A percentile compares a stretch with the other conserved stretches of the same genome.
phyloP scores from a whole-genome alignment of 2,888 invertebrate species.

The Tachystola acroxantha region DNA sequence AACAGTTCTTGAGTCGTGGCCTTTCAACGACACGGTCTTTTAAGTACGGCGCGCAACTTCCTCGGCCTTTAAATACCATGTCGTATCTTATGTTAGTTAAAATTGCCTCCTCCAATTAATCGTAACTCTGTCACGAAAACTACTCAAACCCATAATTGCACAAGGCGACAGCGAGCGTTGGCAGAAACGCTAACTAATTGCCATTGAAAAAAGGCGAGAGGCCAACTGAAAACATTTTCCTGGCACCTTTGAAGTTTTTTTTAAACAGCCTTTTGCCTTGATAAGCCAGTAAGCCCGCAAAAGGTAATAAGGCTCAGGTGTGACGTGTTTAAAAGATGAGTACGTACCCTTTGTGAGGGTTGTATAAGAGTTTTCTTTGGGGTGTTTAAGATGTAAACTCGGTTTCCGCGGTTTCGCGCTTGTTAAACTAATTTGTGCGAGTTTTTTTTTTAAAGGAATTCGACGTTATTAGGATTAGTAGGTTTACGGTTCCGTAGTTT shows the following conservation, averaged over 20 bases:
- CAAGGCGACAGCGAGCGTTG: slow-evolving; percentile 60
- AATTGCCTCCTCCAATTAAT: slow-evolving; percentile 24
- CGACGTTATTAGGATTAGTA: no score
- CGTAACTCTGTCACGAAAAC: slow-evolving; percentile 22
- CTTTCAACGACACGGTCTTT: no score
- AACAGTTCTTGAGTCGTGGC: no score
- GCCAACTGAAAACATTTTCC: slow-evolving; percentile 71
- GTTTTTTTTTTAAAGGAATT: not conserved
- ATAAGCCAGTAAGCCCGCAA: slow-evolving; percentile 64
- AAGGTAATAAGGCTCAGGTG: slow-evolving; percentile 16
- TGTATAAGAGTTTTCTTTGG: slow-evolving; percentile 42
- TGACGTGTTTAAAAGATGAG: slow-evolving; percentile 37
- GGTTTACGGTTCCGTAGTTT: no score
- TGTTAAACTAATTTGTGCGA: slow-evolving; percentile 8
- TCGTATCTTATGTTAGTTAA: no score
- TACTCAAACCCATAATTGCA: slow-evolving; percentile 65
- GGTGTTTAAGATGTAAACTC: slow-evolving; percentile 2
- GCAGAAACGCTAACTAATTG: slow-evolving; percentile 75
- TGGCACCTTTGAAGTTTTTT: slow-evolving; percentile 69
- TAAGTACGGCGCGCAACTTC: no score
- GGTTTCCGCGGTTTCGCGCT: slow-evolving; percentile 6
- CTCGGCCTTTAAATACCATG: no score
- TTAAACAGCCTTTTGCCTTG: slow-evolving; percentile 54
- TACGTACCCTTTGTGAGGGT: slow-evolving; percentile 39
- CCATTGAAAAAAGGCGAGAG: slow-evolving; percentile 80